These are phyloP conservation scores for Daphoenositta chrysoptera DNA, from an alignment of 2,113 vertebrate genomes.

Conservation along the genomic window DNA sequence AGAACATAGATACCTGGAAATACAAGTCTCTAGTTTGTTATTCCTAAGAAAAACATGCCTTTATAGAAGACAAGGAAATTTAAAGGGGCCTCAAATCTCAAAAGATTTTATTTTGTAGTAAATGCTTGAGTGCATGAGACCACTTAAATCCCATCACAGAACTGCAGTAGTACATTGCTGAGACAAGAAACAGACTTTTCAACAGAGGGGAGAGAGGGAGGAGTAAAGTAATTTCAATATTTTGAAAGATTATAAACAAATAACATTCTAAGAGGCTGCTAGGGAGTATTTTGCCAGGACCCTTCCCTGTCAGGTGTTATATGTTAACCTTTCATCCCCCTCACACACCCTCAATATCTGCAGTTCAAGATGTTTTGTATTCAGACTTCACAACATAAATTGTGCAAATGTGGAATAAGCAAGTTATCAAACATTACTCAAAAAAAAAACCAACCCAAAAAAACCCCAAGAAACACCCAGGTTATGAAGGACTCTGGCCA, in stretches of 20 bases:
- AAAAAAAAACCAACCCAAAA: neutral
- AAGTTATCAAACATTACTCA: neutral
- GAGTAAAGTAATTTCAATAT: neutral
- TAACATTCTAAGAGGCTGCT: neutral
- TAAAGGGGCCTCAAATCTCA: neutral
- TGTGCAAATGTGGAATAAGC: neutral
- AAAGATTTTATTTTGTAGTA: neutral
- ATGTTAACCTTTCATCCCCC: neutral
- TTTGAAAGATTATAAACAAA: constrained; percentile 4
- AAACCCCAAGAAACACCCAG: neutral
- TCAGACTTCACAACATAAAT: neutral
- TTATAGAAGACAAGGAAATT: neutral
- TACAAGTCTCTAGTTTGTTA: neutral
- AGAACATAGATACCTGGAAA: neutral
- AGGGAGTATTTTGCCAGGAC: neutral
- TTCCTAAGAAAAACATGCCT: neutral
- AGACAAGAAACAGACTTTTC: constrained; percentile 3
- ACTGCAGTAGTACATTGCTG: neutral
- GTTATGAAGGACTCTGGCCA: neutral
- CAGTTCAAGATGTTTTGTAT: neutral
- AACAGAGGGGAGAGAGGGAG: neutral
- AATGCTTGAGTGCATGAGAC: neutral
- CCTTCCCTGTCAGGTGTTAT: constrained; percentile 1
- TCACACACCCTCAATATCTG: neutral
- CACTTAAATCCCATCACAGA: neutral